phyloP scores from a whole-genome alignment of 2,113 vertebrate species.

The Scomber colias region DNA sequence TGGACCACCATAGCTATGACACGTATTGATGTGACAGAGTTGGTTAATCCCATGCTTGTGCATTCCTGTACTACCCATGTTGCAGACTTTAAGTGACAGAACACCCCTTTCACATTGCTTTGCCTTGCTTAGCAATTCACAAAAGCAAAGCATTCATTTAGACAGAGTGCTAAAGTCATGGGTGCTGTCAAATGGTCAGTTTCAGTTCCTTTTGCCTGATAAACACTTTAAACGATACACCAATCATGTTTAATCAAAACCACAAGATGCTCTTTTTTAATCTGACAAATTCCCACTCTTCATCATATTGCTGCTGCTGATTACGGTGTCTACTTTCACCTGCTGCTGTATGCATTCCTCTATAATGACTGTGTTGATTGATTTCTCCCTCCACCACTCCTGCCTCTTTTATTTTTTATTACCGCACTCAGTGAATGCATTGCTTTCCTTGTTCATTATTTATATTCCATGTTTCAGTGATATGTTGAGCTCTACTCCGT shows the following conservation, averaged over 20 bases:
- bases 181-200: not conserved
- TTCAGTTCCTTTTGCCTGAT: not conserved
- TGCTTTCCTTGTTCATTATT: slow-evolving; percentile 19
- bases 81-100: not conserved
- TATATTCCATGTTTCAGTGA: slow-evolving; percentile 2
- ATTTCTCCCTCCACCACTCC: slow-evolving; percentile 6
- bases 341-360: slow-evolving; percentile 11
- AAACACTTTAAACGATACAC: slow-evolving; percentile 40
- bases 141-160: not conserved
- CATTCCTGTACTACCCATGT: not conserved
- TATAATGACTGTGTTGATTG: slow-evolving; percentile 33
- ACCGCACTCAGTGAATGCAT: not conserved
- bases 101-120: not conserved
- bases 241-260: slow-evolving; percentile 31
- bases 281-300: slow-evolving; percentile 29
- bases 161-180: not conserved
- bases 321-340: slow-evolving; percentile 35
- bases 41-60: slow-evolving; percentile 16
- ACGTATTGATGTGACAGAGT: too few species aligned
- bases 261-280: not conserved
- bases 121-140: not conserved
- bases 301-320: slow-evolving; percentile 20
- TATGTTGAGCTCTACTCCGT: not conserved
- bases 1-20: too few species aligned
- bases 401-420: slow-evolving; percentile 20